Evolutionary conservation across 1,140 invertebrate genomes (phyloP).

Genomic region (Dendrolimus punctatus): DNA sequence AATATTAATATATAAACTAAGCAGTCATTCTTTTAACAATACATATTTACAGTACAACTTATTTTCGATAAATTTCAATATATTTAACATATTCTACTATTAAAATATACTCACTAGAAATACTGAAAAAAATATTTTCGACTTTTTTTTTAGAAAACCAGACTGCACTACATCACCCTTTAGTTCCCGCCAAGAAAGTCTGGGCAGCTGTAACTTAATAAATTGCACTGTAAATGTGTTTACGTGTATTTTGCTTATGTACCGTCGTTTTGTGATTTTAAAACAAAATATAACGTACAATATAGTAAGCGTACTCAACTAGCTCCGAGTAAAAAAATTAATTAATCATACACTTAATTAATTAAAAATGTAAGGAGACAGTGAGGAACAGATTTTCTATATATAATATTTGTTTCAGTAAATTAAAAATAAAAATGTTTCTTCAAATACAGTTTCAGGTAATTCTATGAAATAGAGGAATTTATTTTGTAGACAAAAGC

Average conservation of each 20-base stretch:
- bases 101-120: too few relatives aligned
- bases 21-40: constrained; percentile 64
- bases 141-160: too few relatives aligned
- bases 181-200: too few relatives aligned
- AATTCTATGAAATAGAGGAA: too few relatives aligned
- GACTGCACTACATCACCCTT: too few relatives aligned
- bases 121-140: too few relatives aligned
- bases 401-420: too few relatives aligned
- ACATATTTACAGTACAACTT: constrained; percentile 27
- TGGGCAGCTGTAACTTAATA: neutral
- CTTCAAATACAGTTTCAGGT: too few relatives aligned
- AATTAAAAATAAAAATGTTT: too few relatives aligned
- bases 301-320: constrained; percentile 61
- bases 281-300: constrained; percentile 42
- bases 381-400: constrained; percentile 43
- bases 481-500: too few relatives aligned
- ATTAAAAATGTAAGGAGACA: constrained; percentile 33
- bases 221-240: neutral
- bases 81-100: too few relatives aligned
- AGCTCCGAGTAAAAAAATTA: constrained; percentile 44
- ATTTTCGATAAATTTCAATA: too few relatives aligned
- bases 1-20: constrained; percentile 56
- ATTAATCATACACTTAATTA: constrained; percentile 21
- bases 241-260: constrained; percentile 13
- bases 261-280: constrained; percentile 33